A percentile compares a stretch with the other conserved stretches of the same genome.
Conservation (phyloP, 2,888 invertebrate species). For the Eupithecia subfuscata region DNA sequence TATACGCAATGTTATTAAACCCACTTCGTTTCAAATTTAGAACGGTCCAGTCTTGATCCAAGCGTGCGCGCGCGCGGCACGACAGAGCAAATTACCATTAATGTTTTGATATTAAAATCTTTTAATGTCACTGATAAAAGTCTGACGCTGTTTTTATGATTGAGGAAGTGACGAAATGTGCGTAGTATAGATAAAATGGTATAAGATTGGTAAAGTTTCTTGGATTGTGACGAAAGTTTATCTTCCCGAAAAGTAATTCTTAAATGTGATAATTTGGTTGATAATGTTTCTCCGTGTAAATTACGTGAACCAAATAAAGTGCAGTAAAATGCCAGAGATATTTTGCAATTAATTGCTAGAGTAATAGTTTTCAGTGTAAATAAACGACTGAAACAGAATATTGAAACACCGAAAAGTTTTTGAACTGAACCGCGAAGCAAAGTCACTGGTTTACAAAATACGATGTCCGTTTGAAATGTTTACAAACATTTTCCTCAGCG, state of each 20-base stretch:
- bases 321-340: background rate
- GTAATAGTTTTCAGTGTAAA: background rate
- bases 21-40: slow-evolving; percentile 81
- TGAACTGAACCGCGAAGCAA: slow-evolving; percentile 6
- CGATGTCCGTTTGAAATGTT: slow-evolving; percentile 30
- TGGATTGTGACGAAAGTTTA: background rate
- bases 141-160: background rate
- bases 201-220: background rate
- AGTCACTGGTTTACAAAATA: slow-evolving; percentile 28
- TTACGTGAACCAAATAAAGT: background rate
- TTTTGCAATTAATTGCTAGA: background rate
- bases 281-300: too few relatives aligned
- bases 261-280: background rate
- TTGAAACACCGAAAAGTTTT: background rate
- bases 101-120: slow-evolving; percentile 52
- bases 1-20: slow-evolving; percentile 79
- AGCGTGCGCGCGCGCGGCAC: slow-evolving; percentile 71
- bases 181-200: slow-evolving; percentile 6
- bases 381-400: background rate
- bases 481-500: slow-evolving; percentile 32
- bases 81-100: slow-evolving; percentile 52
- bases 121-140: slow-evolving; percentile 11
- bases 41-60: slow-evolving; percentile 74
- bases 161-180: slow-evolving; percentile 25
- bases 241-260: background rate